phyloP scores from a whole-genome alignment of 2,888 invertebrate species.

The Hirtodrosophila trivittata region DNA sequence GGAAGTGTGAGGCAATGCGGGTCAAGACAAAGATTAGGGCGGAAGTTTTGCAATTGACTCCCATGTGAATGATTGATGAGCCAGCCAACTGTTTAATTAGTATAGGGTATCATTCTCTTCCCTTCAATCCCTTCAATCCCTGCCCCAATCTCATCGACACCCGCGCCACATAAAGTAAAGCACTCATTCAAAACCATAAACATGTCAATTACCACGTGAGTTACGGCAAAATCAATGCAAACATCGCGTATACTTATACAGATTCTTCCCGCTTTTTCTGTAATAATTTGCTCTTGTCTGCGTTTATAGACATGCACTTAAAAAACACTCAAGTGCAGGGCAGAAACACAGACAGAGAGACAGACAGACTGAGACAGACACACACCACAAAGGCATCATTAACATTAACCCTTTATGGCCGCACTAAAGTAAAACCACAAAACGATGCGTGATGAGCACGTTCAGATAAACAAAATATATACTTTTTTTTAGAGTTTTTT shows the following conservation, averaged over 20 bases:
- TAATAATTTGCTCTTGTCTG: slow-evolving; percentile 66
- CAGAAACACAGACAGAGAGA: slow-evolving; percentile 26
- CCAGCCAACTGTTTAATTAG: slow-evolving; percentile 55
- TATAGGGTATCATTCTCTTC: slow-evolving; percentile 37
- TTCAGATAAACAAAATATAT: slow-evolving; percentile 69
- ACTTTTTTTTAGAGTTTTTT: slow-evolving; percentile 23
- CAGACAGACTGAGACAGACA: slow-evolving; percentile 9
- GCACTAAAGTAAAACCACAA: slow-evolving; percentile 74
- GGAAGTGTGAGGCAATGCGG: slow-evolving; percentile 51
- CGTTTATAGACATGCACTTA: slow-evolving; percentile 74
- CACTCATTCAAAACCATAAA: slow-evolving; percentile 61
- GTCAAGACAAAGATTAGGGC: slow-evolving; percentile 36
- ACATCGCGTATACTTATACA: slow-evolving; percentile 32
- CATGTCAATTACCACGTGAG: slow-evolving; percentile 75
- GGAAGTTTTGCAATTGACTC: slow-evolving; percentile 68
- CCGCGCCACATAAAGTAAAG: slow-evolving; percentile 33
- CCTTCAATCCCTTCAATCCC: too few relatives aligned
- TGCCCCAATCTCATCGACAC: neutral
- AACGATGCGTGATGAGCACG: slow-evolving; percentile 78
- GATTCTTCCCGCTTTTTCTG: slow-evolving; percentile 44
- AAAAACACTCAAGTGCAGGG: slow-evolving; percentile 74
- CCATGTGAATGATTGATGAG: slow-evolving; percentile 64
- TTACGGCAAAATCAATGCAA: slow-evolving; percentile 73
- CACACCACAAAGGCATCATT: slow-evolving; percentile 66
- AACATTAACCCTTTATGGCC: slow-evolving; percentile 76